Conservation (phyloP, 1,140 invertebrate genomes). For the Saccostrea glomerata region DNA sequence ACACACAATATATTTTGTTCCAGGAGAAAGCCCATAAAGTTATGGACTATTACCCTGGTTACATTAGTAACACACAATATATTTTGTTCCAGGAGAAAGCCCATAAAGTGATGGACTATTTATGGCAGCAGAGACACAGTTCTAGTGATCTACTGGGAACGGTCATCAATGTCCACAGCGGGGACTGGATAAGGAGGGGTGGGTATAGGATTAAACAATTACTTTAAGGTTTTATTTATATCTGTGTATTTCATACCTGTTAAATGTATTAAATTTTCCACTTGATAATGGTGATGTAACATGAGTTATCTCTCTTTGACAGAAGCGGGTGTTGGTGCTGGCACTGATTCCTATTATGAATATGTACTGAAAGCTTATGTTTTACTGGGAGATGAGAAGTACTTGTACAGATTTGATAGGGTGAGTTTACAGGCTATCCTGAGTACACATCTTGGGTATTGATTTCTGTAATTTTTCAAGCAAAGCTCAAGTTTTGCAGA, state of each 20-base stretch:
- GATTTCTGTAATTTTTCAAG: too few species aligned
- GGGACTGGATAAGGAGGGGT: constrained; percentile 95
- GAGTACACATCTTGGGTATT: too few species aligned
- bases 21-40: constrained; percentile 94
- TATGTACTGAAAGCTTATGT: constrained; percentile 96
- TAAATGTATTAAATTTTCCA: too few species aligned
- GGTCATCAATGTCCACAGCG: constrained; percentile 88
- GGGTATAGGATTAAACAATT: background rate
- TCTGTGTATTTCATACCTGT: too few species aligned
- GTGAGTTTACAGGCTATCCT: constrained; percentile 69
- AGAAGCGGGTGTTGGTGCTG: constrained; percentile 98
- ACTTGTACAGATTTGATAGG: constrained; percentile 94
- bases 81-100: constrained; percentile 87
- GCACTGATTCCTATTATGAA: constrained; percentile 99
- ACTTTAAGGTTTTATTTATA: too few species aligned
- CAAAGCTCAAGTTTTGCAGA: too few species aligned
- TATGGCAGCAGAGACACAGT: constrained; percentile 96
- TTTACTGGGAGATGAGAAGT: constrained; percentile 89
- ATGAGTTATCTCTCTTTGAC: constrained; percentile 53
- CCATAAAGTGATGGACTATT: constrained; percentile 96
- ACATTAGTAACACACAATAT: too few species aligned
- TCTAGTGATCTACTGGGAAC: constrained; percentile 82
- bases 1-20: constrained; percentile 35
- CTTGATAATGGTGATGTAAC: background rate
- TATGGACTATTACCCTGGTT: constrained; percentile 91